Conservation (phyloP, 2,113 vertebrate genomes). For the Cyanistes caeruleus region DNA sequence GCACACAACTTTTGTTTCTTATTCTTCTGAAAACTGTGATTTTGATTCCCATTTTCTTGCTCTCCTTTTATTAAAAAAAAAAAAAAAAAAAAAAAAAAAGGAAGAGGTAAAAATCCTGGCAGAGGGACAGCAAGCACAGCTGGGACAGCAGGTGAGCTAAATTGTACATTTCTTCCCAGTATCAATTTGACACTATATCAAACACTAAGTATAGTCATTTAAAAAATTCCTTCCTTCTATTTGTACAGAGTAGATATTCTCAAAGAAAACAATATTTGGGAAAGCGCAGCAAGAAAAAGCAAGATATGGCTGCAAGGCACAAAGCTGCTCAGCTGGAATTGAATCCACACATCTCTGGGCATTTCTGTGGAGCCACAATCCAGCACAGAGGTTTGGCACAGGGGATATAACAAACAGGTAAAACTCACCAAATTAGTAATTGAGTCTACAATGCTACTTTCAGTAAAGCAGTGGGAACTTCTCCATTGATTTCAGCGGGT, state of each 20-base stretch:
- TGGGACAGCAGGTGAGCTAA: slow-evolving; percentile 60
- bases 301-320: background rate
- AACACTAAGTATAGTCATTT: slow-evolving; percentile 38
- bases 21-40: slow-evolving; percentile 10
- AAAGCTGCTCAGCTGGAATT: background rate
- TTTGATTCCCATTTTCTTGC: slow-evolving; percentile 16
- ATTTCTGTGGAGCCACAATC: background rate
- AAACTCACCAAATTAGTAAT: background rate
- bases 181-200: slow-evolving; percentile 46
- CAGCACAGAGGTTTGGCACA: background rate
- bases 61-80: background rate
- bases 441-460: background rate
- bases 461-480: background rate
- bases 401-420: background rate
- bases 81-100: background rate
- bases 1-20: background rate
- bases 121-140: background rate
- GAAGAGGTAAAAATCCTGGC: background rate
- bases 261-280: slow-evolving; percentile 9
- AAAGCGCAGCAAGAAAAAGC: background rate
- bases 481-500: background rate
- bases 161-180: slow-evolving; percentile 4
- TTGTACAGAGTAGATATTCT: background rate
- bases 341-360: background rate
- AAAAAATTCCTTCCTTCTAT: slow-evolving; percentile 42